Base-by-base conservation (phyloP, 2,888 invertebrate species). In the Hipparchia sbordonii region DNA sequence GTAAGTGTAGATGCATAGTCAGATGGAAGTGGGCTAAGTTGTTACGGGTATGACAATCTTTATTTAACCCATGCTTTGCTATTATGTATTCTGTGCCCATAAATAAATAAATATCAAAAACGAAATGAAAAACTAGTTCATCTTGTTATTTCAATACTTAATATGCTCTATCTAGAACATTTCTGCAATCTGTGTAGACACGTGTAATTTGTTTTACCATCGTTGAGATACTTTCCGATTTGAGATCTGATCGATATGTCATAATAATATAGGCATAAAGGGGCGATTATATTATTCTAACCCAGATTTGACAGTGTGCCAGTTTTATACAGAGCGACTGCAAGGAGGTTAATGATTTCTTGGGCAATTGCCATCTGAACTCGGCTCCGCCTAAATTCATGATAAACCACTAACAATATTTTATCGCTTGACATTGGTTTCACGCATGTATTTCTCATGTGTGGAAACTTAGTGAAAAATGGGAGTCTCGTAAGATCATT, bases 331-430 rank as follows among this genome's bases (percentile, higher is more conserved):
- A 23, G 52, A 52, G 52, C 65, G 65, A 52, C 51, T 65, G 51
- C 65, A 65, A 52, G 52, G 65, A 65, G 65, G 65, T 65, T 65
- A 65, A 65, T 65, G 65, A 33, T 65, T 65, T 65, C 65, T 65
- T 65, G 65, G 65, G 65, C 65, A 65, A 65, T 65, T 65, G 65
- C 65, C 65, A 65, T 65, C 65, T 52, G 51, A 65, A 65, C 13
- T 65, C 52, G 33, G 23, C 65, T 65, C 33, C 62, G 46, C 48
- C 65, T 52, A 33, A 65, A 60, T 60, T 33, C 33, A 39, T 60
- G 59, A 60, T 39, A 60, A 39, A 60, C 59, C 59, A 8, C 59
- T 60, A 33, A 33, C 12, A 12, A 52, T 65, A 65, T 65, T 52
- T 65, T 52, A 48, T 51, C 10, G 7, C 65, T 33, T 51, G 65